These are phyloP conservation scores for Microdon myrmicae DNA, from an alignment of 2,888 invertebrate species.

Conservation along the genomic window DNA sequence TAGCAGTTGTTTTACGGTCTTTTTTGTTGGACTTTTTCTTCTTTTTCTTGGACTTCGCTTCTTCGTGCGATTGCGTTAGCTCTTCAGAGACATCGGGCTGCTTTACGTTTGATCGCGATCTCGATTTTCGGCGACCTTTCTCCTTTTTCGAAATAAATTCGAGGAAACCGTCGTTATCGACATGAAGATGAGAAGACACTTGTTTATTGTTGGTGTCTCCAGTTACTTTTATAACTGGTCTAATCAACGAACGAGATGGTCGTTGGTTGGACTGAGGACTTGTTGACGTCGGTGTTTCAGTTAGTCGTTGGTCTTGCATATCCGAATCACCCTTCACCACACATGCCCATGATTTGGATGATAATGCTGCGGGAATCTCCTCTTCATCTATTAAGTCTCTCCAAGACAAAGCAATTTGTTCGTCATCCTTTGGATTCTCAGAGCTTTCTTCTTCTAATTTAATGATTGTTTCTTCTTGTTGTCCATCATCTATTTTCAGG, in stretches of 20 bases:
- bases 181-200: conserved; percentile 17
- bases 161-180: conserved; percentile 68
- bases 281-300: conserved; percentile 7
- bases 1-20: neutral
- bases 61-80: conserved; percentile 63
- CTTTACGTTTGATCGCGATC: conserved; percentile 68
- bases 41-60: conserved; percentile 62
- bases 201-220: no score
- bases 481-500: no score
- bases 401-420: conserved; percentile 54
- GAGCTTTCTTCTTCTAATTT: neutral
- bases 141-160: conserved; percentile 68
- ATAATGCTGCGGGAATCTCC: conserved; percentile 40
- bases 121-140: conserved; percentile 68
- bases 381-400: conserved; percentile 60
- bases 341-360: conserved; percentile 56
- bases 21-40: conserved; percentile 58
- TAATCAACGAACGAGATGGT: conserved; percentile 55
- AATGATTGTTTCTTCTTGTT: neutral
- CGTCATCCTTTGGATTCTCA: no score
- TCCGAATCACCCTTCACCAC: conserved; percentile 52
- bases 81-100: conserved; percentile 57
- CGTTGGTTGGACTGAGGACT: conserved; percentile 29
- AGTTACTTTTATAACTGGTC: conserved; percentile 59
- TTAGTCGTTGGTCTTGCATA: conserved; percentile 19